Evolutionary conservation across 2,888 invertebrate genomes (phyloP).

Genomic region (Netelia melanura): DNA sequence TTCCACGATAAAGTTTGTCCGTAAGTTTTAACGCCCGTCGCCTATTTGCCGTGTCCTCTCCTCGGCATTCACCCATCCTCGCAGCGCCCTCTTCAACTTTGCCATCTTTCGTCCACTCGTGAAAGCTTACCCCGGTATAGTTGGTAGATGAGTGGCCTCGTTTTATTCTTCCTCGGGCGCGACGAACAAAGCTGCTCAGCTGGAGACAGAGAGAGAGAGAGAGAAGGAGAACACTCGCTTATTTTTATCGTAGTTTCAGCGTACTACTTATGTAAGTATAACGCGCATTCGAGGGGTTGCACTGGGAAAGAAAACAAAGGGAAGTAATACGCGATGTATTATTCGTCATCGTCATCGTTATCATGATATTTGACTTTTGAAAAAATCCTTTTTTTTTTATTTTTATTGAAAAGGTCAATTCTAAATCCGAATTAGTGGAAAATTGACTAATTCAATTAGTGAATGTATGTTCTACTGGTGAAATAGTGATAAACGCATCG

Average conservation of each 20-base stretch:
- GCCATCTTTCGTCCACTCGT: constrained; percentile 18
- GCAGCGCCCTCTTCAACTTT: not conserved
- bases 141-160: constrained; percentile 56
- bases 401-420: constrained; percentile 46
- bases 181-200: constrained; percentile 48
- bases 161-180: constrained; percentile 43
- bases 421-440: no score
- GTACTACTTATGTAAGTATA: not conserved
- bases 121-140: constrained; percentile 20
- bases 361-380: not conserved
- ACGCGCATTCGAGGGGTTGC: constrained; percentile 15
- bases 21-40: constrained; percentile 54
- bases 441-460: no score
- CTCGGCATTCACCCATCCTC: not conserved
- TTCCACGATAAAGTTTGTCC: constrained; percentile 36
- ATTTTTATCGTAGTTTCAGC: constrained; percentile 42
- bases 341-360: not conserved
- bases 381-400: constrained; percentile 18
- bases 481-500: no score
- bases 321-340: constrained; percentile 47
- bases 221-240: constrained; percentile 41
- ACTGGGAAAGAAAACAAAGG: constrained; percentile 30
- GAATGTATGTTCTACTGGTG: no score
- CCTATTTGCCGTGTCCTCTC: constrained; percentile 14
- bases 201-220: not conserved